Evolutionary conservation across 1,140 invertebrate species (phyloP).

Genomic region (Pseudomyrmex concolor): DNA sequence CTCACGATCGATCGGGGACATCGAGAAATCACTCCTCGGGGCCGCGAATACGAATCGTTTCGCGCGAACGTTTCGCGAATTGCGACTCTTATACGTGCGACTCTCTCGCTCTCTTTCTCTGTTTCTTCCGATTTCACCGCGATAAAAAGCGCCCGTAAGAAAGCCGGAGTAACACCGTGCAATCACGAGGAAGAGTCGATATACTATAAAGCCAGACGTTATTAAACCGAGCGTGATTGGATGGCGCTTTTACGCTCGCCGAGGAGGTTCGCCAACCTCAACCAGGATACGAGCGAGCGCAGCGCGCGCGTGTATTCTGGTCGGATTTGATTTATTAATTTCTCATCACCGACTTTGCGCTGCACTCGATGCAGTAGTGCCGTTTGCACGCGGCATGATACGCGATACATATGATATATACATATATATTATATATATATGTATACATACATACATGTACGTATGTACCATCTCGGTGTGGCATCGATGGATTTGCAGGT

Average conservation of each 20-base stretch:
- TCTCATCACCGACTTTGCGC: constrained; percentile 42
- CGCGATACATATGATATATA: neutral
- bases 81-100: neutral
- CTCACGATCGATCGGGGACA: constrained; percentile 33
- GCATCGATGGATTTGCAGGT: neutral
- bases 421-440: neutral
- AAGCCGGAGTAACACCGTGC: neutral
- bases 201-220: constrained; percentile 11
- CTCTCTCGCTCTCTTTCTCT: neutral
- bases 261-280: constrained; percentile 8
- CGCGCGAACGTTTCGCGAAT: neutral
- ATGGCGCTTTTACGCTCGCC: constrained; percentile 35
- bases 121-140: neutral
- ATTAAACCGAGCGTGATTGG: constrained; percentile 33
- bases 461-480: too few species aligned
- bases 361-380: neutral
- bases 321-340: constrained; percentile 51
- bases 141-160: constrained; percentile 10
- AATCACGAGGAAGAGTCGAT: constrained; percentile 22
- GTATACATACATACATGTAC: too few species aligned
- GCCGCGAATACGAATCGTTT: neutral
- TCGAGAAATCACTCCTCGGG: constrained; percentile 26
- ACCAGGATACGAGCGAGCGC: neutral
- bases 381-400: neutral
- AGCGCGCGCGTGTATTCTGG: neutral